Conservation (phyloP, 2,797 vertebrate species). For the Lagocephalus sceleratus region DNA sequence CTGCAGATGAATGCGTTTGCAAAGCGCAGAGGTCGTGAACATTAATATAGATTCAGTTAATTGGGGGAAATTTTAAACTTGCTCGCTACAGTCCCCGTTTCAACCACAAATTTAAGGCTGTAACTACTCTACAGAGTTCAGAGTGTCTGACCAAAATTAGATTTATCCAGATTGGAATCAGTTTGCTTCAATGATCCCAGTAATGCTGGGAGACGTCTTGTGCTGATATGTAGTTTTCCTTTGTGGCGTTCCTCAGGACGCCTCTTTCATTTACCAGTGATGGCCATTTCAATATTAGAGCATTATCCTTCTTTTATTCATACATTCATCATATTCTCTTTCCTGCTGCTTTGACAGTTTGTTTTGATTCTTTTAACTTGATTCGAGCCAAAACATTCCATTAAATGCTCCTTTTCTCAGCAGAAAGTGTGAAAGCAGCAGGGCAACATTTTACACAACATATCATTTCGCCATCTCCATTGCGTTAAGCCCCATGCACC, state of each 20-base stretch:
- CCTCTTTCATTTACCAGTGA: no score
- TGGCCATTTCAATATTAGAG: no score
- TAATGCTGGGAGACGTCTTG: no score
- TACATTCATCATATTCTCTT: neutral
- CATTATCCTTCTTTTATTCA: neutral
- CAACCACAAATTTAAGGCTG: neutral
- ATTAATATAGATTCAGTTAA: no score
- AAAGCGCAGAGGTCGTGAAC: no score
- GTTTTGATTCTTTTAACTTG: conserved; percentile 1
- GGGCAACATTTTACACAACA: neutral
- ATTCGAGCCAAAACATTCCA: conserved; percentile 10
- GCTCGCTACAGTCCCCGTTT: neutral
- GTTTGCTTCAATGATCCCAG: no score
- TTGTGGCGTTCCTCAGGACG: no score
- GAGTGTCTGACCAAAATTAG: neutral
- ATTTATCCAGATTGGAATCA: no score
- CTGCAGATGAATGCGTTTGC: no score
- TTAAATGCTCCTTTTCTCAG: conserved; percentile 11
- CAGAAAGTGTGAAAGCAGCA: conserved; percentile 2
- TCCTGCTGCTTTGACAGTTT: conserved; percentile 6
- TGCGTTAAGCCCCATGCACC: no score
- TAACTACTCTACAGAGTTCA: neutral
- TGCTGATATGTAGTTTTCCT: no score
- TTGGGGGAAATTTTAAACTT: no score
- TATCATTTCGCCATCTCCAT: neutral